These are phyloP conservation scores for Pseudoips prasinana DNA, from an alignment of 2,888 invertebrate genomes.

Conservation along the genomic window DNA sequence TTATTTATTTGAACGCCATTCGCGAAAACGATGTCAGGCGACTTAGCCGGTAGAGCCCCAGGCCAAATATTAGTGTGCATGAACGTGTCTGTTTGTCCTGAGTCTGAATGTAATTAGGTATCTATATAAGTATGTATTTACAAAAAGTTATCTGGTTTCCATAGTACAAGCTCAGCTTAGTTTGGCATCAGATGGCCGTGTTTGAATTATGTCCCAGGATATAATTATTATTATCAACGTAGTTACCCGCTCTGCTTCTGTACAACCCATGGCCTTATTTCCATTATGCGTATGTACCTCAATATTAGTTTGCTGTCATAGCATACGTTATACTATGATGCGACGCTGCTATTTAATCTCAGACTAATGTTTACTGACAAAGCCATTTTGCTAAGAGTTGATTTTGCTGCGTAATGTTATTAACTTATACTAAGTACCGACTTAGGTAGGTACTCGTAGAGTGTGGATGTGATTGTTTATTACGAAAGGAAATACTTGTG, in stretches of 20 bases:
- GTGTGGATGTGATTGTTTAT: slow-evolving; percentile 6
- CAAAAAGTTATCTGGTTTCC: too few species aligned
- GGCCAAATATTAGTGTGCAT: too few species aligned
- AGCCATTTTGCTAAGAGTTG: slow-evolving; percentile 35
- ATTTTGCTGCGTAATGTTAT: slow-evolving; percentile 40
- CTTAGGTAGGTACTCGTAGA: not conserved
- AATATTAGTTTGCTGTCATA: slow-evolving; percentile 41
- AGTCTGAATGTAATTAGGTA: too few species aligned
- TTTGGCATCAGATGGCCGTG: too few species aligned
- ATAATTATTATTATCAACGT: too few species aligned
- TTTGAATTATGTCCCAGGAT: too few species aligned
- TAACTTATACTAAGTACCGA: slow-evolving; percentile 16
- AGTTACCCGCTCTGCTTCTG: slow-evolving; percentile 9
- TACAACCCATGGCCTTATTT: slow-evolving; percentile 9
- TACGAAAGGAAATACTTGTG: not conserved
- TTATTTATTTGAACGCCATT: too few species aligned
- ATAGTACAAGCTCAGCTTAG: too few species aligned
- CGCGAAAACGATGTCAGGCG: too few species aligned
- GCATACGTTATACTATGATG: slow-evolving; percentile 32
- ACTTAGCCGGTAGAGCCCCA: too few species aligned
- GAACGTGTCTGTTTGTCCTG: too few species aligned
- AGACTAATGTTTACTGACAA: slow-evolving; percentile 47
- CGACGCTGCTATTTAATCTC: slow-evolving; percentile 25
- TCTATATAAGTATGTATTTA: too few species aligned
- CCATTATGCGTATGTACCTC: slow-evolving; percentile 31